Evolutionary conservation across 2,113 vertebrate genomes (phyloP), one percentile per base, ranked within the genome.

Genomic region (Hemicordylus capensis): DNA sequence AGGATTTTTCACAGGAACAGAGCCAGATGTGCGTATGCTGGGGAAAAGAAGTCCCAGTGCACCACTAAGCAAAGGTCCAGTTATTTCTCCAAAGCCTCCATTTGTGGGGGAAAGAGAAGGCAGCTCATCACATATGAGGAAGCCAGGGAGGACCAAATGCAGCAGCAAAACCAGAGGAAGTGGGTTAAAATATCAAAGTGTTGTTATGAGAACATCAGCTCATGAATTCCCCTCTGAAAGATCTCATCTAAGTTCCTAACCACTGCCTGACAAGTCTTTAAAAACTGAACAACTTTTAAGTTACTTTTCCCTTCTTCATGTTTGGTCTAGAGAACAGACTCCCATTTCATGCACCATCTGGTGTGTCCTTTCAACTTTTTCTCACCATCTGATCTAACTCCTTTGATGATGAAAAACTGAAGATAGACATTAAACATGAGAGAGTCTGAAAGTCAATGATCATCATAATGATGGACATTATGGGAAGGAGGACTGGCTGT

Each of bases 341-440:
- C 46, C 26, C 3, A 10, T 15, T 11, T 34, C 31, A 5, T 19
- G 22, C 28, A 34, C 31, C 12, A 69, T 44, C 63, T 80, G 63
- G 4, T 51, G 44, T 51, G 20, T 26, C 44, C 42, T 54, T 26
- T 67, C 48, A n/a, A 8, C 31, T 67, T 51, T 80, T 44, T 63
- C 44, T 67, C 48, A 80, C 59, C 46, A 61, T 26, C 28, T 58
- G 83, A 34, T 26, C 34, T 67, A 0, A 3, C 10, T 48, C 12
- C n/a, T 73, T 15, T 48, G 2, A 51, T 26, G 37, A 0, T 0
- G 14, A 76, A 9, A 48, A 6, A 44, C 42, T 74, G 39, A 44
- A 0, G 24, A 56, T 28, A n/a, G 0, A 1, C 0, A 1, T 56
- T 77, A 44, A 31, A 28, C 12, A 22, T 80, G 22, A 34, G 20